Evolutionary conservation across 2,888 invertebrate species (phyloP).

Genomic region (Maniola hyperantus): DNA sequence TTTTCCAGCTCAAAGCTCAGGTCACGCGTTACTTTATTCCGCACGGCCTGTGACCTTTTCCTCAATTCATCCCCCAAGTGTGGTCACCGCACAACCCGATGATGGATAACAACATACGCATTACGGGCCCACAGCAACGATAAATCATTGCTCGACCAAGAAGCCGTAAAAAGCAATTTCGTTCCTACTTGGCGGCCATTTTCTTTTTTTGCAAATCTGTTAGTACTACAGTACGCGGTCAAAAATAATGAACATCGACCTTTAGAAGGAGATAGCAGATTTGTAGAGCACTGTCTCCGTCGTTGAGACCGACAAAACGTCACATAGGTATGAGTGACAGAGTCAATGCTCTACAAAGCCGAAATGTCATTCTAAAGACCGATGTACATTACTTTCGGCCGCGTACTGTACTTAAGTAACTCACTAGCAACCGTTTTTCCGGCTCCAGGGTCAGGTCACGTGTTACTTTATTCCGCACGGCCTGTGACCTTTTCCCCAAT

Average conservation of each 20-base stretch:
- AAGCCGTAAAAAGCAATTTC: conserved; percentile 59
- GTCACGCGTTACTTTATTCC: background rate
- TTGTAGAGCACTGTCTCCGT: too few relatives aligned
- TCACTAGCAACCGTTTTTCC: background rate
- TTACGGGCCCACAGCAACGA: conserved; percentile 50
- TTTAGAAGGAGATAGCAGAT: too few relatives aligned
- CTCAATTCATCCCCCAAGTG: conserved; percentile 9
- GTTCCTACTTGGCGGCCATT: conserved; percentile 45
- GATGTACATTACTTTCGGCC: too few relatives aligned
- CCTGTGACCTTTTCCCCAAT: background rate
- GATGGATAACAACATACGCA: conserved; percentile 62
- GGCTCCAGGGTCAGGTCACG: background rate
- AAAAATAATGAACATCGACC: too few relatives aligned
- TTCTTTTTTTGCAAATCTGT: conserved; percentile 38
- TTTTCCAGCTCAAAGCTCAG: too few relatives aligned
- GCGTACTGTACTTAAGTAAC: too few relatives aligned
- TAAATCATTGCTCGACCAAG: conserved; percentile 59
- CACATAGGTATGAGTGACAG: too few relatives aligned
- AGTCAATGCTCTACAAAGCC: too few relatives aligned
- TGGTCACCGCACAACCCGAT: conserved; percentile 51
- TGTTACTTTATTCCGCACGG: background rate
- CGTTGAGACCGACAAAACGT: too few relatives aligned
- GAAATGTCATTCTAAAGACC: too few relatives aligned
- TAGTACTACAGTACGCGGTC: too few relatives aligned
- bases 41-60: conserved; percentile 2